Base-by-base conservation (phyloP, 2,888 invertebrate genomes). In the Yponomeuta plumbellus region DNA sequence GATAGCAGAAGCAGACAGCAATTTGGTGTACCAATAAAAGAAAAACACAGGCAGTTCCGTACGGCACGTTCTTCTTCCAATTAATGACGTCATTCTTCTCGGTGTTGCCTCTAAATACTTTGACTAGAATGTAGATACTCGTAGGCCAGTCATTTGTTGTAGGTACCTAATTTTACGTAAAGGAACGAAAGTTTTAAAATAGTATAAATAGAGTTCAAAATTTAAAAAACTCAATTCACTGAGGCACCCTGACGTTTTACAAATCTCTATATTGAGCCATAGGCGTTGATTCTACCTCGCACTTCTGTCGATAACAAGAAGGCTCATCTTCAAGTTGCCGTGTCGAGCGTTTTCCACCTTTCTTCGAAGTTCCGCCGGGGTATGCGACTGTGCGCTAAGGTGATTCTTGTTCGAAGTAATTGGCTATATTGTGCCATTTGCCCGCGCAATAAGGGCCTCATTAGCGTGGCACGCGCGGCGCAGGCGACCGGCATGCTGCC, bases 381-480 rank as follows among this genome's bases (percentile, higher is more conserved):
- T 22, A 21, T 22, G 59, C n/a, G n/a, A n/a, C n/a, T n/a, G n/a
- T n/a, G n/a, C 59, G 23, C 22, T 22, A 21, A 26, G 40, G 79
- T 77, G 77, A 80, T 80, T 80, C 78, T 77, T 78, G 76, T 71
- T 76, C 76, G 76, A 80, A 76, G 80, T 85, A 85, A 86, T 86
- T 85, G 83, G 80, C 75, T 77, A 76, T 79, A 81, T 81, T 81
- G 79, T 80, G 78, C 77, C 73, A 75, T 77, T 80, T 73, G 74
- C 72, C 66, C 13, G 69, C 66, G 67, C 69, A 68, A 71, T 71
- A 69, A 69, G 69, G 66, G 66, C 69, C 62, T 65, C 65, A 67
- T 66, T 67, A 69, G 67, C 63, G 58, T 65, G 67, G 68, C 70
- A 66, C 68, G 67, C 68, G 69, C 64, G 62, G 61, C 64, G 66